Evolutionary conservation across 1,140 invertebrate genomes (phyloP).

Genomic region (Dendroctonus ponderosae): DNA sequence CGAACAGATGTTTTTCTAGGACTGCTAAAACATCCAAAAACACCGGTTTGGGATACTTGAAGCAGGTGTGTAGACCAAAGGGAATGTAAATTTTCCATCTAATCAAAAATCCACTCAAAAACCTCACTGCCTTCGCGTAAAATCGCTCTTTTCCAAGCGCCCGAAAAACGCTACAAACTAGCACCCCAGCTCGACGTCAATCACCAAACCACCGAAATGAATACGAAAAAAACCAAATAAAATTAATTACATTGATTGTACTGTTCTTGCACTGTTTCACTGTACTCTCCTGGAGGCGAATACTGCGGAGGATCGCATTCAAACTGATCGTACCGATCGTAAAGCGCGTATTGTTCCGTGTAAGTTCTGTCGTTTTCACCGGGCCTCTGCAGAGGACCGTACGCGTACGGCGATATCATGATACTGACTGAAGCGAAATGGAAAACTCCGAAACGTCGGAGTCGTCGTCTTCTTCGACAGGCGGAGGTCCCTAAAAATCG

Average conservation of each 20-base stretch:
- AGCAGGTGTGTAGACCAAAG: no score
- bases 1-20: no score
- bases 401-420: constrained; percentile 42
- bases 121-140: no score
- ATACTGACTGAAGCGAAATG: constrained; percentile 27
- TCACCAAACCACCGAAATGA: no score
- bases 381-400: constrained; percentile 37
- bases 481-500: constrained; percentile 26
- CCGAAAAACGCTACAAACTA: no score
- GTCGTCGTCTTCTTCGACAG: constrained; percentile 15
- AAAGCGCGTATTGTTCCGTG: constrained; percentile 29
- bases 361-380: constrained; percentile 21
- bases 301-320: constrained; percentile 22
- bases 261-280: constrained; percentile 15
- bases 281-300: constrained; percentile 26
- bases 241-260: constrained; percentile 28
- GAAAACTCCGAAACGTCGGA: constrained; percentile 10
- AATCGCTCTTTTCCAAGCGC: no score
- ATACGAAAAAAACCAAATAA: constrained; percentile 19
- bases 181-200: no score
- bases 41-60: no score
- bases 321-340: constrained; percentile 30
- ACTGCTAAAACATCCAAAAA: no score
- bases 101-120: no score
- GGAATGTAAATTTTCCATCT: no score